Percentiles rank a stretch among this genome's conserved stretches.
phyloP scores from a whole-genome alignment of 2,888 invertebrate genomes.

The Hoplodrina ambigua region DNA sequence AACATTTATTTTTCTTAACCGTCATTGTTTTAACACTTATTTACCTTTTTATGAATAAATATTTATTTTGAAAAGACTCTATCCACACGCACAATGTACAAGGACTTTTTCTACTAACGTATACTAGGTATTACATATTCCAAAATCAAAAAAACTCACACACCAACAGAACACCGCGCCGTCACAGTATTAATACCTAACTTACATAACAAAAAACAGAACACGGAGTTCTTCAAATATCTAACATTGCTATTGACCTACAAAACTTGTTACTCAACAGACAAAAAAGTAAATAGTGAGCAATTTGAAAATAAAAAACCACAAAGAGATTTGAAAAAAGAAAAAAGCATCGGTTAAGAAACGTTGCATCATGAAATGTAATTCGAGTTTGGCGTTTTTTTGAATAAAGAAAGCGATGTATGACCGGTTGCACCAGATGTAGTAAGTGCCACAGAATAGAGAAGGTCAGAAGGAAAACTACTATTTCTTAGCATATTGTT shows the following conservation, averaged over 20 bases:
- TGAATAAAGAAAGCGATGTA: conserved; percentile 64
- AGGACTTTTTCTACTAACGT: neutral
- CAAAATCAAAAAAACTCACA: conserved; percentile 2
- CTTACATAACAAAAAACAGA: conserved; percentile 43
- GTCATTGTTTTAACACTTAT: too few species aligned
- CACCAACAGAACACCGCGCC: neutral
- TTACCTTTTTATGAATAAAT: too few species aligned
- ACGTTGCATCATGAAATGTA: conserved; percentile 70
- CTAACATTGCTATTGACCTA: conserved; percentile 73
- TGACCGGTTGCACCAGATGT: conserved; percentile 49
- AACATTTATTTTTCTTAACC: too few species aligned
- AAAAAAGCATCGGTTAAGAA: conserved; percentile 49
- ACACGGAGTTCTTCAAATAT: conserved; percentile 30
- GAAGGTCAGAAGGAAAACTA: conserved; percentile 25
- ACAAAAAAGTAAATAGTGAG: conserved; percentile 52
- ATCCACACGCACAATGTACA: neutral
- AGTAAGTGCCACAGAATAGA: conserved; percentile 6
- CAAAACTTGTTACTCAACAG: conserved; percentile 65
- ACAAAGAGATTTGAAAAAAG: conserved; percentile 45
- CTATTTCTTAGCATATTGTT: too few species aligned
- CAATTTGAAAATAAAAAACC: conserved; percentile 60
- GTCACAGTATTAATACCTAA: conserved; percentile 15
- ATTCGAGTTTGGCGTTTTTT: conserved; percentile 54
- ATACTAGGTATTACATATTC: neutral
- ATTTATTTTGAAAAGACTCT: too few species aligned